A percentile compares a stretch with the other conserved stretches of the same genome.
These are phyloP conservation scores for Bubo blakistoni DNA, from an alignment of 2,113 vertebrate genomes.

Conservation along the genomic window DNA sequence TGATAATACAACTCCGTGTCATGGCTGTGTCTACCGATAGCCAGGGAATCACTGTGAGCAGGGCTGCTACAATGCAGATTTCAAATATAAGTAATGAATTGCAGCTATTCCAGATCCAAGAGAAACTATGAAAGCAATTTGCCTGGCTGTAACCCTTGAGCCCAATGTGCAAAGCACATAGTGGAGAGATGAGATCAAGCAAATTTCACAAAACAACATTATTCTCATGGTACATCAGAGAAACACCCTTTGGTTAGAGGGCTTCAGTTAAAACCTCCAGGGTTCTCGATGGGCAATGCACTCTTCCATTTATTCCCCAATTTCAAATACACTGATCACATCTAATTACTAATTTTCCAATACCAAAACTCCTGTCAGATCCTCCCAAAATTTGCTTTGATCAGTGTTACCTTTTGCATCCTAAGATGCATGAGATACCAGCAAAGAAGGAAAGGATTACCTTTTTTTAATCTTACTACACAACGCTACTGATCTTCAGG, in stretches of 20 bases:
- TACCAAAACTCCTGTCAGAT: not conserved
- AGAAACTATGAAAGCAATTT: not conserved
- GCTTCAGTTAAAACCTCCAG: not conserved
- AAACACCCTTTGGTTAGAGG: not conserved
- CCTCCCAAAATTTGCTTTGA: not conserved
- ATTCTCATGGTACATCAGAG: not conserved
- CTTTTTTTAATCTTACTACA: not conserved
- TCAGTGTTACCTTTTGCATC: not conserved
- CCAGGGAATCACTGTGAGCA: not conserved
- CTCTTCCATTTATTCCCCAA: not conserved
- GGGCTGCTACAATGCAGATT: not conserved
- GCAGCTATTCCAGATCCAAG: not conserved
- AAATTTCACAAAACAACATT: not conserved
- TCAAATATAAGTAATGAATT: not conserved
- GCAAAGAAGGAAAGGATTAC: not conserved
- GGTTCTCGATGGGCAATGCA: accelerated
- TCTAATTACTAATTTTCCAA: not conserved
- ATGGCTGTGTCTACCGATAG: not conserved
- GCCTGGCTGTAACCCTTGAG: not conserved
- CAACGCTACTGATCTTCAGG: not conserved
- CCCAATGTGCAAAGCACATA: not conserved
- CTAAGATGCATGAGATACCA: not conserved
- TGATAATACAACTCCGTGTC: not conserved
- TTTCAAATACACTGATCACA: not conserved
- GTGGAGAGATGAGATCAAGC: not conserved